These are phyloP conservation scores for Dascyllus trimaculatus DNA, from an alignment of 2,113 vertebrate species.

Conservation along the genomic window DNA sequence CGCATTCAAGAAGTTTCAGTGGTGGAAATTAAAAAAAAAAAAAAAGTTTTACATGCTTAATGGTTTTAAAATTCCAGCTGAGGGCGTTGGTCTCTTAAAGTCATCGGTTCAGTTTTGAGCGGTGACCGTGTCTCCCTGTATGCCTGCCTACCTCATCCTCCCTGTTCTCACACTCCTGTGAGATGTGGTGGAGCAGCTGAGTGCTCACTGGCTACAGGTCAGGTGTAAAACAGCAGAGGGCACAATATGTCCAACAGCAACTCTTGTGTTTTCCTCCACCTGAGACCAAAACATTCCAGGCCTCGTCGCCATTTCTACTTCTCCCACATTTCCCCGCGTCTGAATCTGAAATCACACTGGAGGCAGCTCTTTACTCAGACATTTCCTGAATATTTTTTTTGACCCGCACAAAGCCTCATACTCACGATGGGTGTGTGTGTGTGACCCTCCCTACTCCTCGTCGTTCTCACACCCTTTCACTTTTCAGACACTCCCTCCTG, in stretches of 20 bases:
- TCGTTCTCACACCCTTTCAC: conserved; percentile 52
- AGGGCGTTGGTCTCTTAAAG: conserved; percentile 53
- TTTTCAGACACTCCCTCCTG: conserved; percentile 43
- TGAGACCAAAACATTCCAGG: background rate
- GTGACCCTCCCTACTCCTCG: background rate
- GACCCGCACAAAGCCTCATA: background rate
- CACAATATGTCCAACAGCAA: conserved; percentile 38
- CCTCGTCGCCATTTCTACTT: background rate
- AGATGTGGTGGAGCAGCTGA: background rate
- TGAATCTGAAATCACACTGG: background rate
- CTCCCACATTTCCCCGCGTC: background rate
- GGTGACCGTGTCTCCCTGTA: conserved; percentile 5
- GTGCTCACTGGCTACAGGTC: background rate
- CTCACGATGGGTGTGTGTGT: background rate
- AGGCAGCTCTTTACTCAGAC: background rate
- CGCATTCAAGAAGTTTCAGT: background rate
- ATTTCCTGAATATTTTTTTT: background rate
- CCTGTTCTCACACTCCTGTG: conserved; percentile 8
- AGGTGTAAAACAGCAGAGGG: conserved; percentile 57
- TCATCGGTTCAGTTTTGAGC: conserved; percentile 20
- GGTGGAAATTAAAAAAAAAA: background rate
- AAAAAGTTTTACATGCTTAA: background rate
- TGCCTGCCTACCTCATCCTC: background rate
- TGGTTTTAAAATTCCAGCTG: conserved; percentile 41
- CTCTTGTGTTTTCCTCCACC: background rate